Base-by-base conservation (phyloP, 2,888 invertebrate genomes). In the Drosophila tanythrix region DNA sequence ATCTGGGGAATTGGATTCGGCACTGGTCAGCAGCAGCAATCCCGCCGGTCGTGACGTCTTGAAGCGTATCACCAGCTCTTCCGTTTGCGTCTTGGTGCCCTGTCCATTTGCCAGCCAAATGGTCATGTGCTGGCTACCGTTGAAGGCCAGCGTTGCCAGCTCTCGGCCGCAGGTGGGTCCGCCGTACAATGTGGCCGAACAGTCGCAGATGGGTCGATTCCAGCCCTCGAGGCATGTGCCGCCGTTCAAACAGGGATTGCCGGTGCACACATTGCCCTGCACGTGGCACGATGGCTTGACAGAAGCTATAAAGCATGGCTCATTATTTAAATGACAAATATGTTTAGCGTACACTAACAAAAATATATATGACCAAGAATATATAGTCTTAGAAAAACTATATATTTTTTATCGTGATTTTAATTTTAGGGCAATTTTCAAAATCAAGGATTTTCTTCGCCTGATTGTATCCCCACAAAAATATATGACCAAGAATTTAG, bases 171-270 rank as follows among this genome's bases (percentile, higher is more conserved):
- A 99, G 15, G 97, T 98, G 0, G 97, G 97, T 35, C 99, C 99
- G 0, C 96, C 96, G 91, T 96, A 98, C 76, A 96, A 95, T 0
- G 98, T 99, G 40, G 95, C 95, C 13, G 97, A 96, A 92, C 99
- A 99, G 93, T 99, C 98, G 92, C 99, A 99, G 61, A 98, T 95
- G 82, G 97, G 97, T 70, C 99, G 94, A 93, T 99, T 98, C 99
- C 99, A 99, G 0, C 99, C 99, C 92, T 99, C 98, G 6, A 95
- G 94, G 93, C 99, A 99, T 29, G 94, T 94, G 0, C 98, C 98
- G 3, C 96, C 96, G 91, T 99, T 97, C 93, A 97, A 95, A 91
- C 99, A 99, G 0, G 98, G 98, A 64, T 96, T 95, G 82, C 97
- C 96, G 50, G 95, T 95, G 90, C 97, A 97, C 87, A 97, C 97